Base-by-base conservation (phyloP, 2,113 vertebrate genomes). In the Microcebus jonahi region DNA sequence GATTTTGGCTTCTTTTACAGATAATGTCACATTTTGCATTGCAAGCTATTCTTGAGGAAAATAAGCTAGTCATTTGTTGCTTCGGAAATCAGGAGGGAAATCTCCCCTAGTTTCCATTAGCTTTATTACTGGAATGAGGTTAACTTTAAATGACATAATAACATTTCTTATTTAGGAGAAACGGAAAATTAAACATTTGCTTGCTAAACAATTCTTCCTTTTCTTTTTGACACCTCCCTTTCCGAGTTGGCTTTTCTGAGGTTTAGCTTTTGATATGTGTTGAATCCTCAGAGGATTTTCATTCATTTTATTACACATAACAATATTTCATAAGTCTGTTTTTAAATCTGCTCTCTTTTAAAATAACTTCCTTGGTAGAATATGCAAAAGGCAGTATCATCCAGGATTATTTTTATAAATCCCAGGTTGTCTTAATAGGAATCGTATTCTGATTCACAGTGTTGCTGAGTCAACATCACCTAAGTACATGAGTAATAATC, bases 11-110 rank as follows among this genome's bases (percentile, higher is more conserved):
- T 18, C 7, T 82, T 96, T 95, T 90, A 45, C n/a, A 92, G 42
- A 25, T 59, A 90, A 94, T 91, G 3, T 86, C 48, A 83, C 11
- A 95, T 55, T 97, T 96, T 94, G 5, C 12, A 73, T 57, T 88
- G 67, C 12, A 88, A 88, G 4, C 17, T 88, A 42, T 65, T 84
- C 59, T 87, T 86, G 87, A 73, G 55, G 59, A 59, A 90, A 90
- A 94, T 77, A 67, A 73, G 36, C 3, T 5, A 57, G 11, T 7
- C n/a, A 57, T 92, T 87, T 95, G 9, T 83, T 90, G 39, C 61
- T 97, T 90, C 88, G 42, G 34, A 88, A 90, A 67, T 90, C 20
- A 55, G 45, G 80, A 92, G 45, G 34, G 59, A 81, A 89, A 50
- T 48, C 31, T 65, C n/a, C 34, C 29, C 42, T 27, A 68, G 61